Evolutionary conservation across 2,797 vertebrate species (phyloP), one percentile per base, ranked within the genome.

Genomic region (Lacerta agilis): DNA sequence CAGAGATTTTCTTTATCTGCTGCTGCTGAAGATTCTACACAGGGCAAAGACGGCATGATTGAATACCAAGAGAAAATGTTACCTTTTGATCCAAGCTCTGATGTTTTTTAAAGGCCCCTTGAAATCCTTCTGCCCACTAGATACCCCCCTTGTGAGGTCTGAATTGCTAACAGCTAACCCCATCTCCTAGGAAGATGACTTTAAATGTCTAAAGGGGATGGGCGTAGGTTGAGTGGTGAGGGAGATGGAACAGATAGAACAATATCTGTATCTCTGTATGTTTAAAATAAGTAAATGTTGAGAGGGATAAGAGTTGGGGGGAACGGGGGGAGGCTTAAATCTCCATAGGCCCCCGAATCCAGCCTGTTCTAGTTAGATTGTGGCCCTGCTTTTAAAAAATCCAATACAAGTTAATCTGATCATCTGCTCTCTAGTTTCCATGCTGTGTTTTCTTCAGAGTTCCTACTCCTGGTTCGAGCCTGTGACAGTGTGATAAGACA

Each of bases 401-500:
- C 98, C 97, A 98, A 97, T 98, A 98, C 97, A 97, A 95, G 94
- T 97, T 98, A 98, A 99, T 98, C 98, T 98, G 98, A 98, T 98
- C 98, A 98, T 98, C 97, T 98, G 96, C 97, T 98, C 96, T 97
- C 97, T 97, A 97, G 96, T 98, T 97, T 98, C 98, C 98, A 98
- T 98, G 98, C 98, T 98, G 98, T 97, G 97, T 97, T 98, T 96
- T 96, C 96, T 97, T 97, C 97, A 97, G 97, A 98, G 98, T 95
- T 97, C 96, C 98, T 98, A 98, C 97, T 98, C 98, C 98, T 97
- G 97, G 97, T 98, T 98, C 97, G 98, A 98, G 98, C 96, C 98
- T 99, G 98, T 97, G 97, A 98, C 97, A 97, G 97, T 98, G 98
- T 98, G 98, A 99, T 99, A 99, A 99, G 98, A 98, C 98, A 98